These are phyloP conservation scores for Chalcis sispes DNA, from an alignment of 2,888 invertebrate genomes.

Conservation along the genomic window DNA sequence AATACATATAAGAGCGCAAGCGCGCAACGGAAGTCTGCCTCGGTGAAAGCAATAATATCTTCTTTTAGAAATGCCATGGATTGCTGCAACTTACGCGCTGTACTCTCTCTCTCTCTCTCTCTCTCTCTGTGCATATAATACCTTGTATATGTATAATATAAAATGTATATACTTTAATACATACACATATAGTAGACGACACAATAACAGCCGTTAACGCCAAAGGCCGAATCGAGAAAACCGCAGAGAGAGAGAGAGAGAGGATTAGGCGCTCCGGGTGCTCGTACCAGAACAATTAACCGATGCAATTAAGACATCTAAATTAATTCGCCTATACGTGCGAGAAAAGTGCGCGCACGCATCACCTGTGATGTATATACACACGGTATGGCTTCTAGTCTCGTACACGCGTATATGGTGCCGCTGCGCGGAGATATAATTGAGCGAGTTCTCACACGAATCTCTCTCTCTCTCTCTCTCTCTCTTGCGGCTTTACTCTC, in stretches of 20 bases:
- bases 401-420: too few relatives aligned
- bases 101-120: too few relatives aligned
- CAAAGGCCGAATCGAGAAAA: too few relatives aligned
- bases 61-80: constrained; percentile 34
- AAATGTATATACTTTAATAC: constrained; percentile 23
- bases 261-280: neutral
- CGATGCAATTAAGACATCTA: constrained; percentile 75
- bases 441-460: constrained; percentile 74
- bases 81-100: neutral
- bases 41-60: constrained; percentile 56
- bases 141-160: neutral
- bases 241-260: too few relatives aligned
- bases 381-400: too few relatives aligned
- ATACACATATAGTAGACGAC: constrained; percentile 29
- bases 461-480: constrained; percentile 11
- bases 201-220: too few relatives aligned
- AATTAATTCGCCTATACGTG: constrained; percentile 72
- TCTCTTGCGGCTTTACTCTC: too few relatives aligned
- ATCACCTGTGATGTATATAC: too few relatives aligned
- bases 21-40: constrained; percentile 50
- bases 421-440: constrained; percentile 68
- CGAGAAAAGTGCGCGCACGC: too few relatives aligned
- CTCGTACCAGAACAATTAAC: constrained; percentile 71
- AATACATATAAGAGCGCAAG: neutral
- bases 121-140: neutral